A percentile compares a stretch with the other conserved stretches of the same genome.
Conservation (phyloP, 2,888 invertebrate genomes). For the Pristionchus japonicus region DNA sequence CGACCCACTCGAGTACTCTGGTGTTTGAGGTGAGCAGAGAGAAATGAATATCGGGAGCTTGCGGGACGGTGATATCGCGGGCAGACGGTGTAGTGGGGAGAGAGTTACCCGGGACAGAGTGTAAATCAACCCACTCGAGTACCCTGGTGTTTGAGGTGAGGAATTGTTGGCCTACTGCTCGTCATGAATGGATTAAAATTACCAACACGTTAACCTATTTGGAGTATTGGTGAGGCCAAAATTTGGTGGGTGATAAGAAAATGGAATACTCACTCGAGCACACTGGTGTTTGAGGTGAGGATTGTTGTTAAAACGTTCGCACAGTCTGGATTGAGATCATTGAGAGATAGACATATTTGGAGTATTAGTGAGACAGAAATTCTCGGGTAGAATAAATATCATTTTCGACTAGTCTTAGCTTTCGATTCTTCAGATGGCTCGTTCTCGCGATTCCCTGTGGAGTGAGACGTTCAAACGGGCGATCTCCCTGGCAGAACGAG, state of each 20-base stretch:
- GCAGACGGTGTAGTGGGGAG: no score
- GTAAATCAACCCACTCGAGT: not conserved
- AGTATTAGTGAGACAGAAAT: not conserved
- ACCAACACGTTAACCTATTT: not conserved
- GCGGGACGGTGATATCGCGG: not conserved
- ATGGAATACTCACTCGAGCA: not conserved
- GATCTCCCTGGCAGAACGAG: not conserved
- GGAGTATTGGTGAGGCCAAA: not conserved
- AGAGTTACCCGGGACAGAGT: no score
- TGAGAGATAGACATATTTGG: not conserved
- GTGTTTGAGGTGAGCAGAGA: no score
- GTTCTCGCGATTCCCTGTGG: constrained; percentile 7
- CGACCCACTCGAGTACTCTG: not conserved
- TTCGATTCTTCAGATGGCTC: constrained; percentile 24
- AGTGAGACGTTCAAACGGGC: constrained; percentile 1
- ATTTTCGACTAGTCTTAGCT: no score
- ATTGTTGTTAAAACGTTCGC: no score
- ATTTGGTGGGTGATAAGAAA: not conserved
- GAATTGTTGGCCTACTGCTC: no score
- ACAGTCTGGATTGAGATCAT: no score
- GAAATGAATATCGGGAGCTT: no score
- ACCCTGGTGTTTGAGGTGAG: not conserved
- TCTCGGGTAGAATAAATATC: no score
- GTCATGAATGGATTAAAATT: no score
- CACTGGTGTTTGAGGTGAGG: not conserved